Evolutionary conservation across 2,888 invertebrate species (phyloP), one percentile per base, ranked within the genome.

Genomic region (Drosophila eohydei): DNA sequence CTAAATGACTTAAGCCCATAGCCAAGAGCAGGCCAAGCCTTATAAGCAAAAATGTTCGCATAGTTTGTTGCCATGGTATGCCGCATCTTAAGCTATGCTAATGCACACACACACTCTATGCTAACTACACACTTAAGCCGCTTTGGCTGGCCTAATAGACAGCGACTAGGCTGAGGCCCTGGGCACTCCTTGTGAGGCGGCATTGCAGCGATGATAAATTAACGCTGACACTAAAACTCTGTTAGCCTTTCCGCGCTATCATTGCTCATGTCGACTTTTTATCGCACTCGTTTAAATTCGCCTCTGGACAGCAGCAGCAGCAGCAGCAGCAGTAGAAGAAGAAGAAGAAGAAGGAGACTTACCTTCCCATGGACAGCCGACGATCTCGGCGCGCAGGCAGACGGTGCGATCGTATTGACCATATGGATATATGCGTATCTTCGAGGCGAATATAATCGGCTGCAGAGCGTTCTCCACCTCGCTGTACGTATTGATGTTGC

Each of bases 361-460:
- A 96, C 97, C 96, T 93, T 94, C 94, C 95, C 96, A 97, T 78
- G 93, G 94, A 93, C 97, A 97, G 66, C 97, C 97, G 79, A 96
- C 95, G 80, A 97, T 93, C 93, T 97, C 97, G 56, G 97, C 95
- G 74, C 97, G 93, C 94, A 97, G 95, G 92, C 97, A 97, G 74
- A 97, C 96, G 5, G 96, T 97, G 71, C 97, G 94, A 80, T 95
- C 95, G 91, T 96, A 95, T 70, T 95, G 95, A 74, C 96, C 96
- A 93, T 96, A 96, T 9, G 97, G 97, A 86, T 97, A 95, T 91
- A 97, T 95, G 72, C 97, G 95, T 74, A 97, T 94, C 92, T 95
- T 95, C 65, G 95, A 95, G 46, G 96, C 96, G 69, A 97, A 94
- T 80, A 97, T 94, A 32, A 96, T 96, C 56, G 97, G 96, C 81